Evolutionary conservation across 2,113 vertebrate species (phyloP).

Genomic region (Pterophyllum scalare): DNA sequence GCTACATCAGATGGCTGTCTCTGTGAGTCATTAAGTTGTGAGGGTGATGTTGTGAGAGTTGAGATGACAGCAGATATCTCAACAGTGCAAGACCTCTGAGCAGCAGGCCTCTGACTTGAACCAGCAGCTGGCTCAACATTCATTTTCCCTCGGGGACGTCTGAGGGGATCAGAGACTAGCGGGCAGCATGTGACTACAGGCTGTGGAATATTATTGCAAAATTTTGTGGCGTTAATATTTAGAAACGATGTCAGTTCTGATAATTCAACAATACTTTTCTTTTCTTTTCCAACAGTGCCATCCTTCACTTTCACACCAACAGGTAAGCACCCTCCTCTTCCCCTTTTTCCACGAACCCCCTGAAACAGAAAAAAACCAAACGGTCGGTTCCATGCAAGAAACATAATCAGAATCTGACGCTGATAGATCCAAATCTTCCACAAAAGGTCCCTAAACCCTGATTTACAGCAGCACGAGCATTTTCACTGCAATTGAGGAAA

Average conservation of each 20-base stretch:
- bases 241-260: neutral
- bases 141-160: slow-evolving; percentile 30
- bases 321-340: slow-evolving; percentile 82
- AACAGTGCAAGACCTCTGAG: slow-evolving; percentile 36
- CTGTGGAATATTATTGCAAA: neutral
- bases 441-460: neutral
- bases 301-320: slow-evolving; percentile 99
- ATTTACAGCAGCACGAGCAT: neutral
- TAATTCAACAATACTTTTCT: neutral
- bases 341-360: neutral
- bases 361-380: neutral
- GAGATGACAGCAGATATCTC: slow-evolving; percentile 45
- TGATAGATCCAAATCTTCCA: neutral
- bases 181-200: slow-evolving; percentile 39
- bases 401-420: neutral
- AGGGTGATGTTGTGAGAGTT: slow-evolving; percentile 55
- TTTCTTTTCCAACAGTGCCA: slow-evolving; percentile 88
- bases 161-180: slow-evolving; percentile 37
- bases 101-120: slow-evolving; percentile 60
- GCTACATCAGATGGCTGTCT: neutral
- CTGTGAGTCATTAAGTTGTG: slow-evolving; percentile 17
- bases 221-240: neutral
- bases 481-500: neutral
- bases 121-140: slow-evolving; percentile 61
- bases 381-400: too few species aligned